These are phyloP conservation scores for Cancer borealis DNA, from an alignment of 2,888 invertebrate species.

Conservation along the genomic window DNA sequence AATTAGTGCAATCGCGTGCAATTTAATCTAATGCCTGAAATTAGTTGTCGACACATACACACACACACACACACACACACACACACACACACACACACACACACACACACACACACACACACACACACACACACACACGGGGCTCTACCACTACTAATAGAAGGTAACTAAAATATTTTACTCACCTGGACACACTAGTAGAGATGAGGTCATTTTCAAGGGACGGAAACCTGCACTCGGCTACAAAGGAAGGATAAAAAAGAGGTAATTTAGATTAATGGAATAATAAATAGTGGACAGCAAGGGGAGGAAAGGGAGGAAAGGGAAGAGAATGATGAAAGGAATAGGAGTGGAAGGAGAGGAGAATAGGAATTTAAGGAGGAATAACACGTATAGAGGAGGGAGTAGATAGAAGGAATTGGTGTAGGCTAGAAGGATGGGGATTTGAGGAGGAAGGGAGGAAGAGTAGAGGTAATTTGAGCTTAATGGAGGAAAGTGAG, in stretches of 20 bases:
- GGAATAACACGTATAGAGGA: too few relatives aligned
- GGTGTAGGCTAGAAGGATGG: neutral
- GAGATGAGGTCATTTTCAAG: neutral
- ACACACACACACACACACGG: neutral
- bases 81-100: neutral
- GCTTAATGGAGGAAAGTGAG: neutral
- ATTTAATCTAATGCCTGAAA: neutral
- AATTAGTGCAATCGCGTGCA: neutral
- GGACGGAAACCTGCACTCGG: neutral
- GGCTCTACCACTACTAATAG: neutral
- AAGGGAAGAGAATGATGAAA: neutral
- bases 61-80: constrained; percentile 28
- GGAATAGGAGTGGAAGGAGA: neutral
- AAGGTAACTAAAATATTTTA: neutral
- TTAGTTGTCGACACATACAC: neutral
- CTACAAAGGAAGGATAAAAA: neutral
- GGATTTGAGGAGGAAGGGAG: neutral
- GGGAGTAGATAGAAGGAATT: neutral
- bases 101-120: neutral
- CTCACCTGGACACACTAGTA: neutral
- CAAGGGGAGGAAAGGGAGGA: neutral
- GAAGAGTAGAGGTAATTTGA: neutral
- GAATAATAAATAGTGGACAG: neutral
- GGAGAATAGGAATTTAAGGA: neutral
- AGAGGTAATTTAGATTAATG: neutral